Evolutionary conservation across 2,797 vertebrate genomes (phyloP).

Genomic region (Brachymystax lenok): DNA sequence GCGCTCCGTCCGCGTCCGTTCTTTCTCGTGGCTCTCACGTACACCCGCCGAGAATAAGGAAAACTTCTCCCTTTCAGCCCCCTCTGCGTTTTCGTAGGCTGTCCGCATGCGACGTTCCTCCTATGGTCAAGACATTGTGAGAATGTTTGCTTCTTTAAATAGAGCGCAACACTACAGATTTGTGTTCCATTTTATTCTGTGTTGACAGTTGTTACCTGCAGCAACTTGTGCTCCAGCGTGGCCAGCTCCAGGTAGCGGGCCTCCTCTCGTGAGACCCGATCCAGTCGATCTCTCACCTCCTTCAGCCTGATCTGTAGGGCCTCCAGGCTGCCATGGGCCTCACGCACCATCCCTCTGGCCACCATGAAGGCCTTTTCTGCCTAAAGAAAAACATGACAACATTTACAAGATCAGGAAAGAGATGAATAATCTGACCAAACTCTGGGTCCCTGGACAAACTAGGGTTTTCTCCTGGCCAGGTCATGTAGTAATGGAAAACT

Average conservation of each 20-base stretch:
- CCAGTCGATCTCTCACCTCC: constrained; percentile 91
- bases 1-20: constrained; percentile 88
- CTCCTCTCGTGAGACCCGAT: constrained; percentile 92
- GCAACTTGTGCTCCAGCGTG: constrained; percentile 90
- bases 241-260: constrained; percentile 93
- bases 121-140: constrained; percentile 60
- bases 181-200: not conserved
- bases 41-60: constrained; percentile 90
- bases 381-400: constrained; percentile 59
- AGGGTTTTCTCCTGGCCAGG: not conserved
- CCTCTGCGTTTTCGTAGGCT: constrained; percentile 80
- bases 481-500: not conserved
- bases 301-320: constrained; percentile 86
- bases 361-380: constrained; percentile 95
- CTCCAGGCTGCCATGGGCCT: constrained; percentile 85
- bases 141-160: not conserved
- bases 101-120: constrained; percentile 89
- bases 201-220: constrained; percentile 79
- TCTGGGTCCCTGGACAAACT: not conserved
- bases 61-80: constrained; percentile 89
- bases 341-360: constrained; percentile 90
- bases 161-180: not conserved
- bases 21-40: constrained; percentile 94
- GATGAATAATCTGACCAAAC: not conserved
- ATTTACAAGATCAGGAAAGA: not conserved